A percentile compares a stretch with the other conserved stretches of the same genome.
Evolutionary conservation across 2,113 vertebrate genomes (phyloP).

Genomic region (Balaeniceps rex): DNA sequence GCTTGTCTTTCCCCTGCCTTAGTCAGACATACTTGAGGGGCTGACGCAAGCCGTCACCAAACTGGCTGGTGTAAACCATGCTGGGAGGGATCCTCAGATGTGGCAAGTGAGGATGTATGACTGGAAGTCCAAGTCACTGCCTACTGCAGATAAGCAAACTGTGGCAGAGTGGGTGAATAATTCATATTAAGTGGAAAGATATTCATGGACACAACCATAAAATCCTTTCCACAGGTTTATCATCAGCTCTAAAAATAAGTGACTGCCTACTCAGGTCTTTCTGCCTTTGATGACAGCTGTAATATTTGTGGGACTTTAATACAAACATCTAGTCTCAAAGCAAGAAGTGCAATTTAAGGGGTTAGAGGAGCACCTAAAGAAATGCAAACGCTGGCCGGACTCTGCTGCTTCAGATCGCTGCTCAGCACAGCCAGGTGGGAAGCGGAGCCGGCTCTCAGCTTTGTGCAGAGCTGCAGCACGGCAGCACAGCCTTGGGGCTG

Average conservation of each 20-base stretch:
- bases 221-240: neutral
- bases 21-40: neutral
- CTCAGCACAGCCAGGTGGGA: neutral
- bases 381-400: rapidly evolving
- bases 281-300: neutral
- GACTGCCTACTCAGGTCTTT: neutral
- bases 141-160: neutral
- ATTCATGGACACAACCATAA: neutral
- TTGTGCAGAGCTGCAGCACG: neutral
- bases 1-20: neutral
- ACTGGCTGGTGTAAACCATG: neutral
- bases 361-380: neutral
- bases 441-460: neutral
- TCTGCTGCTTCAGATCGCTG: rapidly evolving
- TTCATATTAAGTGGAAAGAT: neutral
- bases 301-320: neutral
- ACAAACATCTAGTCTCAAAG: neutral
- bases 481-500: neutral
- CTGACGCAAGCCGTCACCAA: neutral
- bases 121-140: neutral
- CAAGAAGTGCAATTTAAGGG: neutral
- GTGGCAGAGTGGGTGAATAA: neutral
- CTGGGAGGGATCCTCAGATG: neutral
- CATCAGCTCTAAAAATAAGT: constrained; percentile 17
- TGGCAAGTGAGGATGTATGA: neutral